Evolutionary conservation across 2,888 invertebrate genomes (phyloP).

Genomic region (Drosophila subsilvestris): DNA sequence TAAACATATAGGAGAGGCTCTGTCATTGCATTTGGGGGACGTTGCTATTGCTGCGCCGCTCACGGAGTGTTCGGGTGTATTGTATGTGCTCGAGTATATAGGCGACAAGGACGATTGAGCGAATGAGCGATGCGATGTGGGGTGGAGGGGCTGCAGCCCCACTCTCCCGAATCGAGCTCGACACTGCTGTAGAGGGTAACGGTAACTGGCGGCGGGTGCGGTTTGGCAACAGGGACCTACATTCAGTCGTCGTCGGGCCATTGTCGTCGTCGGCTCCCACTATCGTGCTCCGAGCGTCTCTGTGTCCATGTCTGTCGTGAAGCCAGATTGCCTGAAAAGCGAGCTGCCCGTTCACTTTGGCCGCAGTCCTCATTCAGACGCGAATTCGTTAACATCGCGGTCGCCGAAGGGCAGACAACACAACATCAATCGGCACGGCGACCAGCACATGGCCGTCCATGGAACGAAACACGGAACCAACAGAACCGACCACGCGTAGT

Average conservation of each 20-base stretch:
- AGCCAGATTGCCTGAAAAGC: slow-evolving; percentile 63
- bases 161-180: slow-evolving; percentile 32
- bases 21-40: slow-evolving; percentile 79
- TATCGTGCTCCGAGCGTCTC: slow-evolving; percentile 35
- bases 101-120: slow-evolving; percentile 55
- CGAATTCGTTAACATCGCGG: slow-evolving; percentile 67
- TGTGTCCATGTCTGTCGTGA: slow-evolving; percentile 39
- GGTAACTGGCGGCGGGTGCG: slow-evolving; percentile 60
- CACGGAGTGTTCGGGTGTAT: slow-evolving; percentile 49
- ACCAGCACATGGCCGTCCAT: slow-evolving; percentile 41
- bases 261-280: slow-evolving; percentile 40
- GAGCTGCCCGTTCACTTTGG: slow-evolving; percentile 61
- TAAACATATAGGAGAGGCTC: slow-evolving; percentile 67
- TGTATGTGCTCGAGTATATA: slow-evolving; percentile 45
- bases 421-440: slow-evolving; percentile 27
- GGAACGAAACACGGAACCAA: slow-evolving; percentile 57
- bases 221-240: slow-evolving; percentile 76
- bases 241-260: slow-evolving; percentile 57
- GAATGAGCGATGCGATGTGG: slow-evolving; percentile 21
- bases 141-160: slow-evolving; percentile 12
- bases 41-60: slow-evolving; percentile 57
- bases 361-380: slow-evolving; percentile 73
- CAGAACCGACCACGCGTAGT: slow-evolving; percentile 63
- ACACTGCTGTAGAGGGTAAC: slow-evolving; percentile 37
- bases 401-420: slow-evolving; percentile 41